Percentiles rank a stretch among this genome's conserved stretches.
These are phyloP conservation scores for Glossosoma conforme DNA, from an alignment of 1,140 invertebrate species.

Conservation along the genomic window DNA sequence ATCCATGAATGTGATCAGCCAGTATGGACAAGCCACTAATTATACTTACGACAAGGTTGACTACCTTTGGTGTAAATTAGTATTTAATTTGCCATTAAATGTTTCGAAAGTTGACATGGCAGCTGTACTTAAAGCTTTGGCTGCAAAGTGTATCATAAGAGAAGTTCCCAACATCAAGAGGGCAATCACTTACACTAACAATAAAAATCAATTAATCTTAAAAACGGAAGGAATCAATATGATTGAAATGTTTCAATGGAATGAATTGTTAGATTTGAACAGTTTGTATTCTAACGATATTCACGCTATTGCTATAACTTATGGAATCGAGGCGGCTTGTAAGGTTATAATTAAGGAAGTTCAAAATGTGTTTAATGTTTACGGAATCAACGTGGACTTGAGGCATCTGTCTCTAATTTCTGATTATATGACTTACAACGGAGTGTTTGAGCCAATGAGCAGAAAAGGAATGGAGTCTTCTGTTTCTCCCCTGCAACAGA, in stretches of 20 bases:
- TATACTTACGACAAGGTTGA: slow-evolving; percentile 73
- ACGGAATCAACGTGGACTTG: slow-evolving; percentile 92
- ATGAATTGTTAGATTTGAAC: slow-evolving; percentile 78
- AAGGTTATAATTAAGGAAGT: slow-evolving; percentile 88
- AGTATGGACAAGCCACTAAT: slow-evolving; percentile 43
- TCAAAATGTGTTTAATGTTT: slow-evolving; percentile 89
- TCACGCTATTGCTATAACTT: slow-evolving; percentile 80
- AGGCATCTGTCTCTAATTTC: slow-evolving; percentile 90
- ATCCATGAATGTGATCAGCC: slow-evolving; percentile 17
- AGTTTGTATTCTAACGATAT: slow-evolving; percentile 92
- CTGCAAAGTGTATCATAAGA: slow-evolving; percentile 69
- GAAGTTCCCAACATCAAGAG: slow-evolving; percentile 77
- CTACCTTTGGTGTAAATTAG: slow-evolving; percentile 52
- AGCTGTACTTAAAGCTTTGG: slow-evolving; percentile 70
- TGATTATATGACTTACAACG: slow-evolving; percentile 97
- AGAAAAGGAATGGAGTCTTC: slow-evolving; percentile 82
- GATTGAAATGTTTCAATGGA: slow-evolving; percentile 78
- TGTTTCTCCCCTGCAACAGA: slow-evolving; percentile 92
- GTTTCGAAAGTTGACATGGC: slow-evolving; percentile 70
- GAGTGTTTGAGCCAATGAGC: slow-evolving; percentile 84
- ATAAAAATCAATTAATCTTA: slow-evolving; percentile 56
- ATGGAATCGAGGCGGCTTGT: slow-evolving; percentile 94
- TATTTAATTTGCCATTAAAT: slow-evolving; percentile 59
- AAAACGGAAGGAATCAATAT: slow-evolving; percentile 97
- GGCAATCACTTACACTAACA: slow-evolving; percentile 70